phyloP scores from a whole-genome alignment of 2,113 vertebrate genomes.

The Tragulus kanchil region DNA sequence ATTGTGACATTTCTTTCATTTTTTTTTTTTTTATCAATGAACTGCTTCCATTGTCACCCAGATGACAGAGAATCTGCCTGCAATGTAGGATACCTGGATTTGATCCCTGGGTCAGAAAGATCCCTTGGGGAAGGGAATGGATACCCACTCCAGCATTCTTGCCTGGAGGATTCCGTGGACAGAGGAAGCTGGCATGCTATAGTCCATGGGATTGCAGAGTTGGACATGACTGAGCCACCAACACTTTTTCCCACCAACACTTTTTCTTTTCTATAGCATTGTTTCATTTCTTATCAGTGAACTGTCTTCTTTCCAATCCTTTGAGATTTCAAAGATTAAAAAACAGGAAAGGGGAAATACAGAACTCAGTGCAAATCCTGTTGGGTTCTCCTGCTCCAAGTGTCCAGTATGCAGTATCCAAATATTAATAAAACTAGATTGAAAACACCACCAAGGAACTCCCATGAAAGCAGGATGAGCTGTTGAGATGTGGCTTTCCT shows the following conservation, averaged over 20 bases:
- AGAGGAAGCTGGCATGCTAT: neutral
- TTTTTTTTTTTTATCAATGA: neutral
- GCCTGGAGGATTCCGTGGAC: neutral
- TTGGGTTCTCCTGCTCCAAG: neutral
- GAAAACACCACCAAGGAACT: neutral
- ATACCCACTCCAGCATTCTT: neutral
- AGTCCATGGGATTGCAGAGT: neutral
- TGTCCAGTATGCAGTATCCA: neutral
- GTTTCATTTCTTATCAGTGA: constrained; percentile 20
- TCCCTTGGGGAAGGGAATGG: neutral
- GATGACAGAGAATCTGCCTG: neutral
- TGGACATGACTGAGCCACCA: neutral
- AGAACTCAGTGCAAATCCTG: neutral
- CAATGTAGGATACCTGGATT: neutral
- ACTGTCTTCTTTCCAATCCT: neutral
- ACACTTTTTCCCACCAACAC: neutral
- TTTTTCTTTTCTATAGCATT: neutral
- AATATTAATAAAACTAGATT: neutral
- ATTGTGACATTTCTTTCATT: neutral
- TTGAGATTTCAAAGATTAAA: neutral
- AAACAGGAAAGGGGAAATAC: neutral
- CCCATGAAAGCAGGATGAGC: neutral
- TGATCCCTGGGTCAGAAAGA: neutral
- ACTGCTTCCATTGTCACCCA: neutral
- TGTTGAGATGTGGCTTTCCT: neutral